Base-by-base conservation (phyloP, 1,140 invertebrate species). In the Ostrea edulis region DNA sequence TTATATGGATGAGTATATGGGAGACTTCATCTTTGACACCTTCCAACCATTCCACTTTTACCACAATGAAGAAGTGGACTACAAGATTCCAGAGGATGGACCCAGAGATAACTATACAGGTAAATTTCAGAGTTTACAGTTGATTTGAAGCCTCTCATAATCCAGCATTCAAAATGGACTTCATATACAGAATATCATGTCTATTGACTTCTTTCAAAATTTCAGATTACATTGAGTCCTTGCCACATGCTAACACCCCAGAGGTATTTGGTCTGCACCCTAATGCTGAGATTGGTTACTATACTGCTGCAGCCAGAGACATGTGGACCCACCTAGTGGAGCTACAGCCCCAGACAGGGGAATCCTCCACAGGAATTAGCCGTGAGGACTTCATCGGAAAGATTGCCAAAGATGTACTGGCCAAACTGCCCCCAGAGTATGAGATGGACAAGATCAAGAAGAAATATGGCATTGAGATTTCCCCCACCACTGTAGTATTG, bases 1-100 rank as follows among this genome's bases (percentile, higher is more conserved):
- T 0, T 98, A 98, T 93, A 98, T 98, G 97, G 96, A 98, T 93
- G 97, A 98, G 94, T 99, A 98, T 93, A 97, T 98, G 96, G 98
- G 98, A 0, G 98, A 98, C 92, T 98, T 98, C 93, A 95, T 98
- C 29, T 98, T 98, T 92, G 97, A 98, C 93, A 96, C 96, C 22
- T 98, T 97, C 94, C 97, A 98, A 94, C 97, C 97, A 0, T 98
- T 98, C 95, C 97, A 98, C 94, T 98, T 98, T 95, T 98, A 97
- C 93, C 94, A 96, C 29, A 97, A 98, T 92, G 95, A 96, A 0
- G 93, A 95, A 17, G 97, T 97, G 0, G 97, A 98, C 93, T 98
- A 98, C 94, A 95, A 96, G 25, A 96, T 98, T 90, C 97, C 97
- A 20, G 95, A 96, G 0, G 96, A 96, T 87, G 97, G 96, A 8